phyloP scores from a whole-genome alignment of 2,888 invertebrate species.

The Lasioglossum calceatum region DNA sequence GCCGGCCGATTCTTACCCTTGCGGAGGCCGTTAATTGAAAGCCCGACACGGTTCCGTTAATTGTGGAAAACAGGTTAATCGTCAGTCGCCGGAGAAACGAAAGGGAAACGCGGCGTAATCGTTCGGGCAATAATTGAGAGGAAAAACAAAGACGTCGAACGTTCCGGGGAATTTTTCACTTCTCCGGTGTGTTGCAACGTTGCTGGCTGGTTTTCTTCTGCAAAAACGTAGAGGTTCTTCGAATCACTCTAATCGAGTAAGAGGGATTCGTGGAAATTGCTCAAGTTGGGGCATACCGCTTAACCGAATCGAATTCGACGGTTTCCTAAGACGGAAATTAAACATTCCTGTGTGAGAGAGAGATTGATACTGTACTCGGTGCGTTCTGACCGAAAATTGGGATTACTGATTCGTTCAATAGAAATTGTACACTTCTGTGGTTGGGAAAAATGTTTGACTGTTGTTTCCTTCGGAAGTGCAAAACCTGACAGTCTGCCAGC shows the following conservation, averaged over 20 bases:
- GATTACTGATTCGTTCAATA: background rate
- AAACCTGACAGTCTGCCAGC: background rate
- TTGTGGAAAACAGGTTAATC: constrained; percentile 61
- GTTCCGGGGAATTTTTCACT: background rate
- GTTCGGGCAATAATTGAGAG: background rate
- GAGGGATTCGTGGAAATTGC: background rate
- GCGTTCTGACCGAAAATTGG: background rate
- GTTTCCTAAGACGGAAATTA: background rate
- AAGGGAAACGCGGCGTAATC: constrained; percentile 21
- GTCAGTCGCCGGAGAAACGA: constrained; percentile 32
- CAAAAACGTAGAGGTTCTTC: background rate
- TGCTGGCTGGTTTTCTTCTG: background rate
- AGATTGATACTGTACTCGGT: background rate
- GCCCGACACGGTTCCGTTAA: constrained; percentile 43
- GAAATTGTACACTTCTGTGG: too few species aligned
- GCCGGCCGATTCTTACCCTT: constrained; percentile 54
- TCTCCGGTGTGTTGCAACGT: background rate
- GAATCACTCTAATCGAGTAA: background rate
- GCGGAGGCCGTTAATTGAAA: constrained; percentile 64
- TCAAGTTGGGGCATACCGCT: background rate
- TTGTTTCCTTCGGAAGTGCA: too few species aligned
- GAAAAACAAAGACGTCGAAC: background rate
- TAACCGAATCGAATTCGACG: background rate
- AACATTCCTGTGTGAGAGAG: background rate
- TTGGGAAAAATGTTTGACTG: too few species aligned